Conservation (phyloP, 2,113 vertebrate species). For the Catharus fuscescens region DNA sequence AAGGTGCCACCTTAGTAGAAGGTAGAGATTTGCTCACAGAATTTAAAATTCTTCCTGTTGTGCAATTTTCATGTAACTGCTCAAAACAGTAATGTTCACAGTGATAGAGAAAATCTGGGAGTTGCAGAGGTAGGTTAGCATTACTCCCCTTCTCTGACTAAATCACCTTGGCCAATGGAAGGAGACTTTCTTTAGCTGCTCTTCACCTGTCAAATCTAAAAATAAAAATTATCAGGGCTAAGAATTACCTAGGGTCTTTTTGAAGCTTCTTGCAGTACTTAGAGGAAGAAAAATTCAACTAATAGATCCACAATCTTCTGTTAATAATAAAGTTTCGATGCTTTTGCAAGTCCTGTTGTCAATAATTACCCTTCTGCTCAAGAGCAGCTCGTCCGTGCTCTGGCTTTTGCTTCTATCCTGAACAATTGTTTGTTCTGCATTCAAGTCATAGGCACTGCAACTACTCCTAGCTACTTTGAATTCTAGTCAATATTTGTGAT, state of each 20-base stretch:
- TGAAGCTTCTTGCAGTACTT: not conserved
- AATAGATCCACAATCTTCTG: not conserved
- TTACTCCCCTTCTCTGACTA: not conserved
- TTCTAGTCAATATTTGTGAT: slow-evolving; percentile 6
- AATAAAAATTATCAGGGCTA: not conserved
- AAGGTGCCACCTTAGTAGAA: not conserved
- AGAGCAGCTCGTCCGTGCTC: not conserved
- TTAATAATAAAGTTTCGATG: not conserved
- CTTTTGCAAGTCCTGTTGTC: not conserved
- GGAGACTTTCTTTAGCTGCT: not conserved
- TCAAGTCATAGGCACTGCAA: not conserved
- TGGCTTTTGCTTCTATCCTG: not conserved
- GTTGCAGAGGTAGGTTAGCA: not conserved
- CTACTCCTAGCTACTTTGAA: not conserved
- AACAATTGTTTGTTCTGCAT: not conserved
- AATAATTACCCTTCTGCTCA: not conserved
- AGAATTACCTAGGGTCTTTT: not conserved
- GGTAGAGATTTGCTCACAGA: not conserved
- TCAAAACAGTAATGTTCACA: not conserved
- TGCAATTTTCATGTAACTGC: not conserved
- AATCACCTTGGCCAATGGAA: not conserved
- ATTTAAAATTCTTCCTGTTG: not conserved
- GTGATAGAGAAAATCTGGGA: not conserved
- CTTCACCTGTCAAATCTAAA: not conserved
- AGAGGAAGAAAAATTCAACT: not conserved